Conservation (phyloP, 1,140 invertebrate species). For the Portunus trituberculatus region DNA sequence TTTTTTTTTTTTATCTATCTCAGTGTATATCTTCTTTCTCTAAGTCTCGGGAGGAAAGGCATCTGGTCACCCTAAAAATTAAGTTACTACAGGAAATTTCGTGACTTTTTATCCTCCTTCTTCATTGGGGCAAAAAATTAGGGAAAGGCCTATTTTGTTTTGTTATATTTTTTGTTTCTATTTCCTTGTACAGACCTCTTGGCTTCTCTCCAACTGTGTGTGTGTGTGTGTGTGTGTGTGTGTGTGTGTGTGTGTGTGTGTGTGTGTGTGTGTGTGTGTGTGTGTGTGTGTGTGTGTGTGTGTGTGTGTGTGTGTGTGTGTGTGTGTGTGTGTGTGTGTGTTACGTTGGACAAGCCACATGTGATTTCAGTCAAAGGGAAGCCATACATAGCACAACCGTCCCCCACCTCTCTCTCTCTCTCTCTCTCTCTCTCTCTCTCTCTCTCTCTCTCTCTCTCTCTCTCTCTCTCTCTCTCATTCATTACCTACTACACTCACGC, state of each 20-base stretch:
- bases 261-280: constrained; percentile 33
- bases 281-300: neutral
- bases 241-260: constrained; percentile 39
- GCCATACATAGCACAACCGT: neutral
- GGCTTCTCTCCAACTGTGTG: neutral
- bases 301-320: constrained; percentile 22
- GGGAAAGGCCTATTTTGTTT: no score
- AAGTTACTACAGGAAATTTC: no score
- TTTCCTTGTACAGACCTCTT: no score
- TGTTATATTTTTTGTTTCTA: no score
- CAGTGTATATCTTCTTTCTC: no score
- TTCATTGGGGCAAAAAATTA: no score
- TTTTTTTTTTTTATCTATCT: no score
- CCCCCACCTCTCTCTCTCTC: no score
- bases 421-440: constrained; percentile 17
- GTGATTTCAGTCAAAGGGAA: neutral
- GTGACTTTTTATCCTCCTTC: no score
- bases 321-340: constrained; percentile 20
- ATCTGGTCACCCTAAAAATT: neutral
- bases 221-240: constrained; percentile 44
- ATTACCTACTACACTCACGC: neutral
- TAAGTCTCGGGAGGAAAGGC: neutral
- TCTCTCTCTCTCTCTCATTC: neutral
- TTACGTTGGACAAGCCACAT: neutral
- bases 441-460: constrained; percentile 20